Evolutionary conservation across 2,797 vertebrate species (phyloP).

Genomic region (Manis pentadactyla): DNA sequence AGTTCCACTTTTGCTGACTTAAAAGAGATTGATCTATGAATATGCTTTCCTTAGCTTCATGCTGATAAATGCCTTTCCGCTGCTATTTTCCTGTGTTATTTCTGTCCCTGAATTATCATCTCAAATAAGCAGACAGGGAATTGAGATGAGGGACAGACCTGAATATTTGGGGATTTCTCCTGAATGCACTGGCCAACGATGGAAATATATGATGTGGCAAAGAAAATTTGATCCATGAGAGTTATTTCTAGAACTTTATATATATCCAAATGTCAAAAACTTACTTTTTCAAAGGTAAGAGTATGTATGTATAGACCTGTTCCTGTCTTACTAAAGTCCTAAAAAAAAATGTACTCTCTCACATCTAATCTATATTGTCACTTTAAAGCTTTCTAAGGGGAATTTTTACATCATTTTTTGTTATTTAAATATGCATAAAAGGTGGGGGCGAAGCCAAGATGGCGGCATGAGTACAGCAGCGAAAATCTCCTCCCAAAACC

Average conservation of each 20-base stretch:
- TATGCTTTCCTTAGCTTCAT: slow-evolving; percentile 61
- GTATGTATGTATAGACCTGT: neutral
- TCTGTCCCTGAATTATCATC: slow-evolving; percentile 56
- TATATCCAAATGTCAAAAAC: slow-evolving; percentile 35
- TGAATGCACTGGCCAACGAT: slow-evolving; percentile 10
- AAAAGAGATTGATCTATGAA: slow-evolving; percentile 64
- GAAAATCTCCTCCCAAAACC: too few species aligned
- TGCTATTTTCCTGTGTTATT: slow-evolving; percentile 68
- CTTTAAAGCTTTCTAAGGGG: neutral
- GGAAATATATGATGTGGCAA: slow-evolving; percentile 41
- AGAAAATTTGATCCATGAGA: slow-evolving; percentile 34
- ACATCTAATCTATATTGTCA: neutral
- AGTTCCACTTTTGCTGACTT: slow-evolving; percentile 59
- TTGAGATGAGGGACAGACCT: slow-evolving; percentile 52
- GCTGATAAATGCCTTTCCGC: slow-evolving; percentile 53
- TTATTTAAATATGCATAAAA: slow-evolving; percentile 14
- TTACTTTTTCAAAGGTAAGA: slow-evolving; percentile 21
- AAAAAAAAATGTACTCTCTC: slow-evolving; percentile 1
- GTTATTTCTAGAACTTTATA: slow-evolving; percentile 48
- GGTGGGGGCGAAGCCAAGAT: too few species aligned
- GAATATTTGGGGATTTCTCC: slow-evolving; percentile 54
- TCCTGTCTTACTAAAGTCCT: slow-evolving; percentile 7
- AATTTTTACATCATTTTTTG: neutral
- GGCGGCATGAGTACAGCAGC: too few species aligned
- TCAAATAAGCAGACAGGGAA: slow-evolving; percentile 58